These are phyloP conservation scores for Phymastichus coffea DNA, from an alignment of 1,140 invertebrate species.

Conservation along the genomic window DNA sequence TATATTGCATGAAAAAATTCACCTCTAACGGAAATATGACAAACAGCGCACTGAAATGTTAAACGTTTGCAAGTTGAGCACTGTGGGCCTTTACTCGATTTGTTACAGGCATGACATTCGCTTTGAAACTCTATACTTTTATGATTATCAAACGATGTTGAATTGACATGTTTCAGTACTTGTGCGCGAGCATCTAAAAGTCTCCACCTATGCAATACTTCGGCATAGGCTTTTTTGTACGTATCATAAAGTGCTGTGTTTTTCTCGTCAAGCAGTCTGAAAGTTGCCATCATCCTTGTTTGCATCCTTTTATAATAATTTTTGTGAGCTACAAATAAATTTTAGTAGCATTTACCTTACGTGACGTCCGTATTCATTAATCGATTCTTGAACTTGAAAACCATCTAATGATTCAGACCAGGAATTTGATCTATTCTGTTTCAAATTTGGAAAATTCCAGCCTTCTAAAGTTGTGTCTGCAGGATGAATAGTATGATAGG, in stretches of 20 bases:
- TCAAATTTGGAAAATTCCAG: slow-evolving; percentile 69
- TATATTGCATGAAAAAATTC: slow-evolving; percentile 2
- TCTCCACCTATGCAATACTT: slow-evolving; percentile 82
- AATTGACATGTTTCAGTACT: slow-evolving; percentile 77
- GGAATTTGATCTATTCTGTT: slow-evolving; percentile 80
- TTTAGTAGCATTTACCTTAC: too few relatives aligned
- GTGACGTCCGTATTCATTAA: slow-evolving; percentile 41
- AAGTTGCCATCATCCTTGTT: neutral
- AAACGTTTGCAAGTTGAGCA: slow-evolving; percentile 73
- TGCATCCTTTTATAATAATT: neutral
- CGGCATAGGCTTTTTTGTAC: slow-evolving; percentile 85
- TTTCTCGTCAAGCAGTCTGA: slow-evolving; percentile 57
- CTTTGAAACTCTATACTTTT: slow-evolving; percentile 76
- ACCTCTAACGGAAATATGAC: slow-evolving; percentile 83
- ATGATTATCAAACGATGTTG: slow-evolving; percentile 58
- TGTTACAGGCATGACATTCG: slow-evolving; percentile 71
- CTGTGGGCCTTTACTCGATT: slow-evolving; percentile 58
- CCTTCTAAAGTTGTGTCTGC: slow-evolving; percentile 77
- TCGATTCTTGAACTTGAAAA: slow-evolving; percentile 54
- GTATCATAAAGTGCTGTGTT: slow-evolving; percentile 73
- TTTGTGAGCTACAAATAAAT: too few relatives aligned
- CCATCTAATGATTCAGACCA: slow-evolving; percentile 85
- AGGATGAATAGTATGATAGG: slow-evolving; percentile 89
- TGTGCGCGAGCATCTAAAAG: slow-evolving; percentile 78
- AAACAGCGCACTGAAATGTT: slow-evolving; percentile 78